Evolutionary conservation across 2,797 vertebrate species (phyloP), one percentile per base, ranked within the genome.

Genomic region (Platalea minor): DNA sequence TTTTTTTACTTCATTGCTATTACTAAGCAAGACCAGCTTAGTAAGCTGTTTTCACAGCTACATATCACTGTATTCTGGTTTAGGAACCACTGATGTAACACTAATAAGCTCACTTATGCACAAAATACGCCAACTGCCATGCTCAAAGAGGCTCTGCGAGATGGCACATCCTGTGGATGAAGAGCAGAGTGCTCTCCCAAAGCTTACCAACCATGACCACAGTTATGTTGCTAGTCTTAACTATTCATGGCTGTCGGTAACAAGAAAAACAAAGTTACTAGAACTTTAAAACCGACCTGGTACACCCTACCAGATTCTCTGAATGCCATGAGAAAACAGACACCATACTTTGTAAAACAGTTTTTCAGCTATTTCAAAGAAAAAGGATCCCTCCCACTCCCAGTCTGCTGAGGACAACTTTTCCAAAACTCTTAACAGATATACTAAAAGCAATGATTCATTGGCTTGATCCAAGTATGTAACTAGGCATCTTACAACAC

Each of bases 221-320:
- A 0, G 50, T 2, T 8, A 48, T 5, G 0, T 3, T 11, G 73
- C 35, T 37, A 31, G 25, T 39, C 26, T 25, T 35, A 39, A 63
- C 10, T 25, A 48, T 13, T 76, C n/a, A 3, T 0, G 11, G 21
- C 11, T 63, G 11, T 14, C 3, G 1, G 26, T 18, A 73, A 70
- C 11, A 70, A 39, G 54, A 35, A 57, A 82, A 91, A 61, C 35
- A 54, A 76, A 80, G 24, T 35, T 48, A 89, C 25, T 12, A 37
- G 7, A 79, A 57, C n/a, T 89, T 79, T 9, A 51, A 68, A 76
- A 39, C 5, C 15, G 13, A 39, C 17, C 29, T 43, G 15, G n/a
- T 70, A 74, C 18, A 67, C 4, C 3, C 51, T 43, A 59, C 18
- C 39, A 64, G 31, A 19, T 43, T 73, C 29, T 48, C 11, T 3